Evolutionary conservation across 2,797 vertebrate genomes (phyloP).

Genomic region (Lacerta agilis): DNA sequence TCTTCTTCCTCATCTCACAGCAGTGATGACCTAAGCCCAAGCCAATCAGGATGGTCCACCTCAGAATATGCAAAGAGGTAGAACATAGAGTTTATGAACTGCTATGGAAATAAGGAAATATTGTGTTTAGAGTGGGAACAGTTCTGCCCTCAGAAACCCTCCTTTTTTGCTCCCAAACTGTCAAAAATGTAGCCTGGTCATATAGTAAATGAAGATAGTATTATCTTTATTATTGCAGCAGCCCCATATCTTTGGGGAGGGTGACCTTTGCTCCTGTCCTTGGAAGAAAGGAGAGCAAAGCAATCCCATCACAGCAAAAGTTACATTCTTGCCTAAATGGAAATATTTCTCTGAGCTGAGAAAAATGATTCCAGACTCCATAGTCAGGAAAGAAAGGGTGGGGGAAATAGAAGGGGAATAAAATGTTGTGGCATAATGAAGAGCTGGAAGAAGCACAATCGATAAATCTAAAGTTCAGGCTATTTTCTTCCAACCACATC

Average conservation of each 20-base stretch:
- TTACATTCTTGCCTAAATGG: slow-evolving; percentile 49
- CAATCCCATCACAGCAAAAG: slow-evolving; percentile 28
- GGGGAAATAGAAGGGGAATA: slow-evolving; percentile 54
- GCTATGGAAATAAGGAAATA: not conserved
- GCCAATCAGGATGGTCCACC: too few relatives aligned
- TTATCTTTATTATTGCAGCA: not conserved
- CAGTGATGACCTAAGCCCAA: too few relatives aligned
- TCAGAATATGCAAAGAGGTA: too few relatives aligned
- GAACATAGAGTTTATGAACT: not conserved
- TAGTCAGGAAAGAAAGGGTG: slow-evolving; percentile 46
- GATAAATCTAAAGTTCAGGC: slow-evolving; percentile 61
- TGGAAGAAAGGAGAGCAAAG: slow-evolving; percentile 7
- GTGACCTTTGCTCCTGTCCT: not conserved
- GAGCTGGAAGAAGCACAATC: slow-evolving; percentile 54
- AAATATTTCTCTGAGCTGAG: slow-evolving; percentile 57
- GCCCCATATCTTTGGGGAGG: not conserved
- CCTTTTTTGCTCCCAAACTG: too few relatives aligned
- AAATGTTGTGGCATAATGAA: slow-evolving; percentile 41
- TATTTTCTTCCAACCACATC: slow-evolving; percentile 44
- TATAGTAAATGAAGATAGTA: not conserved
- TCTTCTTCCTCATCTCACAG: too few relatives aligned
- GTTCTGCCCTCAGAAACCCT: not conserved
- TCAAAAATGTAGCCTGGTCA: not conserved
- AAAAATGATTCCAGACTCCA: slow-evolving; percentile 49
- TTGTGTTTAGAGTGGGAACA: not conserved